Base-by-base conservation (phyloP, 1,140 invertebrate species). In the Whitmania pigra region DNA sequence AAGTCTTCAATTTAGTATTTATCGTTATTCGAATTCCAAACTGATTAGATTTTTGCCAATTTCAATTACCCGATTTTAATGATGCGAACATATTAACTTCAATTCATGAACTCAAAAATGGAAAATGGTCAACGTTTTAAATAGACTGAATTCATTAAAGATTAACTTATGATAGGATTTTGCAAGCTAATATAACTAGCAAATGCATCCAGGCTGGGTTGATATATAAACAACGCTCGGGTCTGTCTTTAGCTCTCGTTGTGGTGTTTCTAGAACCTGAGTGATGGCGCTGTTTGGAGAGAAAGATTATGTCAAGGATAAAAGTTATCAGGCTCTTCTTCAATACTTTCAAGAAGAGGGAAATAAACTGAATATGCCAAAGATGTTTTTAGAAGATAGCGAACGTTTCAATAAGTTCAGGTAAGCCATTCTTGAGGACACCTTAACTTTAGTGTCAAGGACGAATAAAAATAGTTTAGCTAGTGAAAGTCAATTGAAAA, bases 321-420 rank as follows among this genome's bases (percentile, higher is more conserved):
- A 86, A 11, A 84, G 85, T 27, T 94, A 85, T 83, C 84, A 86
- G 76, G 87, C 89, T 78, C 81, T 94, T 27, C 84, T 89, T 78
- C 84, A 88, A 53, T 89, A 88, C 81, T 91, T 87, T 77, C 82
- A 88, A 72, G 78, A 79, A 15, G 87, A 88, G 77, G 87, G 85
- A 15, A 80, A 85, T 3, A 87, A 89, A 76, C 85, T 94, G 9
- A 87, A 90, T 75, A 90, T 94, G 76, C 85, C 85, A 73, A 83
- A 90, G 75, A 79, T 93, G 67, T 93, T 94, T 76, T 82, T 87
- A 74, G 80, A 87, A 75, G 89, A 94, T 83, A 79, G 87, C 0
- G 82, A 88, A 53, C 85, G 92, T 43, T 93, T 93, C 78, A 82
- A 88, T 36, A 90, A 90, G 79, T 90, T 87, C 81, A 92, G 89